Percentiles rank a stretch among this genome's conserved stretches.
These are phyloP conservation scores for Microctonus aethiopoides DNA, from an alignment of 2,888 invertebrate species.

Conservation along the genomic window DNA sequence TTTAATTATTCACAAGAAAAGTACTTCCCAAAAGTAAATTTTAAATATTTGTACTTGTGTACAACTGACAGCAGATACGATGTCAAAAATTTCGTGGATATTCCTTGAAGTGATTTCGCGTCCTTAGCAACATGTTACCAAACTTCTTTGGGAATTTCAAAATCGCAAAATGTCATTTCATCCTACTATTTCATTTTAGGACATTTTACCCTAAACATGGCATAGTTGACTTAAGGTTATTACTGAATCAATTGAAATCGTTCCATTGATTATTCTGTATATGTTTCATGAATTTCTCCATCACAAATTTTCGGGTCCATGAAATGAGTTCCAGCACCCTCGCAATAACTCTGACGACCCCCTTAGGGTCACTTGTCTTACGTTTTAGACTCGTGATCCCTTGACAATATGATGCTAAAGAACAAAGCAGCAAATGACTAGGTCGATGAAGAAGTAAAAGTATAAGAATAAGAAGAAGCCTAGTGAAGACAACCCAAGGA, in stretches of 20 bases:
- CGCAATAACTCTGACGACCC: conserved; percentile 1
- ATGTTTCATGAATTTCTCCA: conserved; percentile 28
- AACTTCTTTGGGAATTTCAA: too few relatives aligned
- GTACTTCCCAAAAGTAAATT: too few relatives aligned
- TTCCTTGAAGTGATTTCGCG: too few relatives aligned
- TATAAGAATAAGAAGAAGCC: conserved; percentile 35
- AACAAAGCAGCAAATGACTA: background rate
- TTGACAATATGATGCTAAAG: background rate
- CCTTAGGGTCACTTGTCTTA: background rate
- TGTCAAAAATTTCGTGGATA: too few relatives aligned
- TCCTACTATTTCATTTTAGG: too few relatives aligned
- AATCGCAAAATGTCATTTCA: too few relatives aligned
- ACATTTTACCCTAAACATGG: too few relatives aligned
- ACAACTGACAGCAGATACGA: too few relatives aligned
- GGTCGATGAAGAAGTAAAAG: background rate
- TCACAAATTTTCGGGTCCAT: conserved; percentile 13
- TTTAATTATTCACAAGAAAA: too few relatives aligned
- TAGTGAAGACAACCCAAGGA: conserved; percentile 38
- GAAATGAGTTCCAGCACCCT: conserved; percentile 1
- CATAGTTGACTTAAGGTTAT: background rate
- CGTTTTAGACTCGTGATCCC: conserved; percentile 6
- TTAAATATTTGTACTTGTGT: too few relatives aligned
- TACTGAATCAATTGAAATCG: conserved; percentile 39
- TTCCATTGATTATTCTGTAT: conserved; percentile 9
- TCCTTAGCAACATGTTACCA: too few relatives aligned